Evolutionary conservation across 2,113 vertebrate species (phyloP).

Genomic region (Felis chaus): DNA sequence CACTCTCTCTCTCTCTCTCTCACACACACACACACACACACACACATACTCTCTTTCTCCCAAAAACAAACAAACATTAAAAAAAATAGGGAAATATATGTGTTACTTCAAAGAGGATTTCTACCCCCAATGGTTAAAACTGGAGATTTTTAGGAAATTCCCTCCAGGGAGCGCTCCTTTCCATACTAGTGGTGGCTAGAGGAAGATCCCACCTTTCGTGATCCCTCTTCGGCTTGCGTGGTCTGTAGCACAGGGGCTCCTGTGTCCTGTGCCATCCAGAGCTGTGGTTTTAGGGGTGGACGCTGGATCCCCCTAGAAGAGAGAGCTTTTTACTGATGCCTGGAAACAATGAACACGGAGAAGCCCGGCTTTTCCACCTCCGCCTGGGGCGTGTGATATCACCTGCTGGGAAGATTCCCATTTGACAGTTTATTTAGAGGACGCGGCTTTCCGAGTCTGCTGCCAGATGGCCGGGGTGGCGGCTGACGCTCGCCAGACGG

Average conservation of each 20-base stretch:
- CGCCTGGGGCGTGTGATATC: fast-evolving
- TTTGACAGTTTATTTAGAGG: neutral
- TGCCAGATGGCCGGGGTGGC: neutral
- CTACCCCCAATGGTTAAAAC: neutral
- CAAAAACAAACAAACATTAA: too few species aligned
- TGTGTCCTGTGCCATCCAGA: neutral
- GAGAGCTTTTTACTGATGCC: neutral
- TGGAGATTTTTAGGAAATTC: neutral
- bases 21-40: too few species aligned
- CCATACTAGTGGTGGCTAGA: fast-evolving
- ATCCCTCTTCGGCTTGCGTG: fast-evolving
- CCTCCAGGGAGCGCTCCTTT: neutral
- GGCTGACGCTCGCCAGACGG: neutral
- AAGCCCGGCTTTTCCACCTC: neutral
- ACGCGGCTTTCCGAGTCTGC: neutral
- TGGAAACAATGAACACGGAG: neutral
- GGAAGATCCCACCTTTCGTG: neutral
- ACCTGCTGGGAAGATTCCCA: neutral
- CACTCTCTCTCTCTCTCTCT: too few species aligned
- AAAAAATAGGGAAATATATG: neutral
- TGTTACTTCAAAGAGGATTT: neutral
- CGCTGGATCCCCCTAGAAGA: fast-evolving
- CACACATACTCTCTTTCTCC: too few species aligned
- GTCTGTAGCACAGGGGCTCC: fast-evolving
- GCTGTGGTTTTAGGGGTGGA: neutral